Evolutionary conservation across 2,888 invertebrate species (phyloP).

Genomic region (Amphiduros pacificus): DNA sequence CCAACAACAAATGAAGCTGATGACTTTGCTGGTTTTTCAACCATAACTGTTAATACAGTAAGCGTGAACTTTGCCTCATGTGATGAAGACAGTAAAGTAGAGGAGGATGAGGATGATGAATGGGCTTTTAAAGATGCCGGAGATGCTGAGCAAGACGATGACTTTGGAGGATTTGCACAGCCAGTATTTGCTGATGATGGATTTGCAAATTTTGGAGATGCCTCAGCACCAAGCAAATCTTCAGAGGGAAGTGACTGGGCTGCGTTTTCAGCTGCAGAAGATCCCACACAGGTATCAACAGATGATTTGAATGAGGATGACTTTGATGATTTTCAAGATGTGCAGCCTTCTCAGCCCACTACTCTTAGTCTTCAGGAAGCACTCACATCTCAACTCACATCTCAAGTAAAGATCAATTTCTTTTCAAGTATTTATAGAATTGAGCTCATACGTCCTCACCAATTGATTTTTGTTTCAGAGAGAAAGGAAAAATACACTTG

Average conservation of each 20-base stretch:
- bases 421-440: too few species aligned
- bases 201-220: conserved; percentile 11
- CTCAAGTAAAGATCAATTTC: too few species aligned
- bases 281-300: neutral
- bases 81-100: neutral
- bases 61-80: neutral
- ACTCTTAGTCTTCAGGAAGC: too few species aligned
- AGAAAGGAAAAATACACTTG: too few species aligned
- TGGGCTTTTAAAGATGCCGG: conserved; percentile 12
- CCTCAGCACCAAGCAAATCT: neutral
- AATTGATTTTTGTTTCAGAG: too few species aligned
- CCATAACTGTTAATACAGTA: too few species aligned
- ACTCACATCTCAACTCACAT: too few species aligned
- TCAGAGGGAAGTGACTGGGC: conserved; percentile 9
- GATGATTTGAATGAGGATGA: conserved; percentile 9
- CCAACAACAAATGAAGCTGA: too few species aligned
- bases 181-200: conserved; percentile 1
- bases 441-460: too few species aligned
- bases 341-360: too few species aligned
- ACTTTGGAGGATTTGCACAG: neutral
- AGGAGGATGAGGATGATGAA: conserved; percentile 8
- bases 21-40: too few species aligned
- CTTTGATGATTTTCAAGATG: conserved; percentile 16
- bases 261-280: neutral
- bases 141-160: neutral